Conservation (phyloP, 1,140 invertebrate species). For the Agrypnia vestita region DNA sequence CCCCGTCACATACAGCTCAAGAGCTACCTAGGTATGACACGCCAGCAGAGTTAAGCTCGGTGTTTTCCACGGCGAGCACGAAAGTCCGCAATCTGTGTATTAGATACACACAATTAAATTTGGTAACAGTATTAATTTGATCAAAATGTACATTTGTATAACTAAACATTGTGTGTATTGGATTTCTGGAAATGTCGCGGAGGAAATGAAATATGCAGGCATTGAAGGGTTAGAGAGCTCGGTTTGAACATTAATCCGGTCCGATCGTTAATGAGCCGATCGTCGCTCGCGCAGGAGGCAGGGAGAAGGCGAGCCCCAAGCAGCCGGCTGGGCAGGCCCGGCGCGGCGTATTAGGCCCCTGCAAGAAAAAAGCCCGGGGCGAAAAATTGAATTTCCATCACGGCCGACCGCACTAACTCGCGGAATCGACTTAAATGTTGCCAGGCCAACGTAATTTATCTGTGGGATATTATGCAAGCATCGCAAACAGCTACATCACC, state of each 20-base stretch:
- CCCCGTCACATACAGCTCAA: no score
- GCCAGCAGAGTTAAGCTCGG: no score
- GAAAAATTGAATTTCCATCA: conserved; percentile 60
- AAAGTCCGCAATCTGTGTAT: no score
- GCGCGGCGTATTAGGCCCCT: conserved; percentile 25
- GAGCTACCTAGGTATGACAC: no score
- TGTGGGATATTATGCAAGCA: conserved; percentile 34
- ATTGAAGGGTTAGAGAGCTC: conserved; percentile 19
- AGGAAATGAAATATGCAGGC: background rate
- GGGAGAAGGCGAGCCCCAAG: background rate
- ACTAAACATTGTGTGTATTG: no score
- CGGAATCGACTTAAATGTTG: conserved; percentile 58
- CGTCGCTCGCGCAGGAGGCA: background rate
- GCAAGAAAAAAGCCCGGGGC: conserved; percentile 52
- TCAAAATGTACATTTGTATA: no score
- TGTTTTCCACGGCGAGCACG: no score
- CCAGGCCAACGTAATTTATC: conserved; percentile 47
- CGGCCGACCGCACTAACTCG: conserved; percentile 58
- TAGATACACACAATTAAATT: no score
- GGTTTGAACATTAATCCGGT: conserved; percentile 30
- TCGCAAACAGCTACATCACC: background rate
- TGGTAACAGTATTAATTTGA: no score
- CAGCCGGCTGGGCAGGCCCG: background rate
- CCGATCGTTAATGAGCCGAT: conserved; percentile 25
- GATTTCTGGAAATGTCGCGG: no score